Conservation (phyloP, 2,113 vertebrate species). For the Eudyptes chrysolophus region DNA sequence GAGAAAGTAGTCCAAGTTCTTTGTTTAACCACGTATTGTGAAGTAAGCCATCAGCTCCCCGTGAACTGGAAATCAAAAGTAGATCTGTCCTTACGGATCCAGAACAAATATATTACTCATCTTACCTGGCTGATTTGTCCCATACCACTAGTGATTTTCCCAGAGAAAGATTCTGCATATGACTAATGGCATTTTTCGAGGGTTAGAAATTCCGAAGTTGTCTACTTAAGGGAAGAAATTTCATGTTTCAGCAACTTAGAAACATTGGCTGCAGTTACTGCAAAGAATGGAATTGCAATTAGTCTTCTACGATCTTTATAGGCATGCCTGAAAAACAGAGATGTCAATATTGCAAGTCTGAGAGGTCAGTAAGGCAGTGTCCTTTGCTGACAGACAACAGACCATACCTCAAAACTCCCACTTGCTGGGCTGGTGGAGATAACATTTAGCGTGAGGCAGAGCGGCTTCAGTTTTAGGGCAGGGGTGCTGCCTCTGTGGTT, state of each 20-base stretch:
- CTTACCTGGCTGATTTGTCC: conserved; percentile 16
- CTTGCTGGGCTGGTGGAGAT: conserved; percentile 19
- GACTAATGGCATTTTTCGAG: conserved; percentile 50
- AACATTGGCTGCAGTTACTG: conserved; percentile 23
- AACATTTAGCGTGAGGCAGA: conserved; percentile 5
- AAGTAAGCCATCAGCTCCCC: neutral
- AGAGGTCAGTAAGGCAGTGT: neutral
- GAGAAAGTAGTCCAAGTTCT: neutral
- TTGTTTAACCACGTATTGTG: neutral
- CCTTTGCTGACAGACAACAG: conserved; percentile 39
- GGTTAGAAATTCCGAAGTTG: conserved; percentile 23
- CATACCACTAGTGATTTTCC: neutral
- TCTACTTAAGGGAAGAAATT: conserved; percentile 47
- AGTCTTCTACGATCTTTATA: neutral
- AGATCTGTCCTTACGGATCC: neutral
- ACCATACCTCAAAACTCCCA: neutral
- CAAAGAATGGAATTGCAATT: conserved; percentile 29
- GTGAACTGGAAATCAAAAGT: neutral
- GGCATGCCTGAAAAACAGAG: conserved; percentile 32
- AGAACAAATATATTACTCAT: neutral
- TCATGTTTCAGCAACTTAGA: conserved; percentile 23
- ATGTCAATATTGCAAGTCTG: neutral
- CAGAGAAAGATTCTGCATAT: neutral
- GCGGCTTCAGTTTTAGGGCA: conserved; percentile 34
- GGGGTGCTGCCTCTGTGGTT: conserved; percentile 17